Conservation (phyloP, 2,113 vertebrate genomes). For the Charadrius vociferus region DNA sequence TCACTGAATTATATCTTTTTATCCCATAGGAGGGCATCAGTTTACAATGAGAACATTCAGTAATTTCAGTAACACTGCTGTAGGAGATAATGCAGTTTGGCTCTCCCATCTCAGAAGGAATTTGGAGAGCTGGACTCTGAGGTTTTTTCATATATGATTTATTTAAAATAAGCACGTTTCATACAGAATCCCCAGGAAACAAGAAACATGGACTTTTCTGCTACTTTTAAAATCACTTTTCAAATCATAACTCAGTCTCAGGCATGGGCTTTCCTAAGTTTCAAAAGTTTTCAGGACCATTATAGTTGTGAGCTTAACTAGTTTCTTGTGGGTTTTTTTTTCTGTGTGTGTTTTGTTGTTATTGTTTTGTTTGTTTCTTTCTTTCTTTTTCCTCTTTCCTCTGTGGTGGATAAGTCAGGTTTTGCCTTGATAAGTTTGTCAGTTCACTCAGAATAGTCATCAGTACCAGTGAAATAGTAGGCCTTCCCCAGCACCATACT, state of each 20-base stretch:
- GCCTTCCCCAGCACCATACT: neutral
- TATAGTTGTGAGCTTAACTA: neutral
- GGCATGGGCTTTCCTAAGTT: neutral
- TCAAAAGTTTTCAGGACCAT: neutral
- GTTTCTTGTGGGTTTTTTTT: too few relatives aligned
- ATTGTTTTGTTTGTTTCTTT: too few relatives aligned
- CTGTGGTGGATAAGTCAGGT: neutral
- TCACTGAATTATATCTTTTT: neutral
- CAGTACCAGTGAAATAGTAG: neutral
- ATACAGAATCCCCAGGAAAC: neutral
- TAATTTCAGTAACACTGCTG: neutral
- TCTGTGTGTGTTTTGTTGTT: too few relatives aligned
- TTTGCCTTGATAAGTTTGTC: neutral
- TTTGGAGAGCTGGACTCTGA: neutral
- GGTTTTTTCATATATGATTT: neutral
- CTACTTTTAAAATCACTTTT: neutral
- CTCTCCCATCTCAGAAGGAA: neutral
- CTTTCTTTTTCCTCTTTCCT: neutral
- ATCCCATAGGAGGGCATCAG: slow-evolving; percentile 14
- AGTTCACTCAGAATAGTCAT: neutral
- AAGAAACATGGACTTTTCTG: neutral
- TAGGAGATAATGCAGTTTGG: neutral
- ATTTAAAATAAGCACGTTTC: neutral
- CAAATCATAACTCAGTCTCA: neutral
- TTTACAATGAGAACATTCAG: neutral